Conservation (phyloP, 2,113 vertebrate species). For the Chaetura pelagica region DNA sequence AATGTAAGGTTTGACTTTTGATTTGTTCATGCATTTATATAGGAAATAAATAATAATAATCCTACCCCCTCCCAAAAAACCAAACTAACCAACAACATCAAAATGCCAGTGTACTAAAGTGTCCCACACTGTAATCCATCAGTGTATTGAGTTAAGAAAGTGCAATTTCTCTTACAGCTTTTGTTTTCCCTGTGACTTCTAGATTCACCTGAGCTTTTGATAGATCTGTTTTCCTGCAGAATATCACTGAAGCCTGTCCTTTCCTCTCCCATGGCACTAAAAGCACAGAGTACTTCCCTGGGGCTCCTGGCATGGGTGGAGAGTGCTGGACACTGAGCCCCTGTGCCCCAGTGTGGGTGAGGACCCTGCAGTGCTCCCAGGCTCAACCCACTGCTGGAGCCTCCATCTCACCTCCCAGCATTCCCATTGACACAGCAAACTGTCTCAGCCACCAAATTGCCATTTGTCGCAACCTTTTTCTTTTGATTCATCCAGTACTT, state of each 20-base stretch:
- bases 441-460: background rate
- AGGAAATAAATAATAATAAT: no score
- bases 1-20: background rate
- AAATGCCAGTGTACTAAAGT: background rate
- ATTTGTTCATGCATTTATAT: background rate
- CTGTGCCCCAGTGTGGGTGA: background rate
- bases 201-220: background rate
- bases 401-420: background rate
- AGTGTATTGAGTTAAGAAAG: background rate
- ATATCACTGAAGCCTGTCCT: background rate
- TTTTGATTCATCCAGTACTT: background rate
- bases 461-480: background rate
- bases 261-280: background rate
- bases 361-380: accelerated
- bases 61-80: background rate
- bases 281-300: background rate
- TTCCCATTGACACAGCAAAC: background rate
- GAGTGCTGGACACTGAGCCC: background rate
- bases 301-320: accelerated
- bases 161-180: background rate
- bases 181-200: background rate
- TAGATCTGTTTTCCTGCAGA: background rate
- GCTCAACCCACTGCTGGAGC: background rate
- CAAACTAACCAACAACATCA: no score
- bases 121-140: accelerated